Evolutionary conservation across 2,888 invertebrate species (phyloP), one percentile per base, ranked within the genome.

Genomic region (Copidosoma aretas): DNA sequence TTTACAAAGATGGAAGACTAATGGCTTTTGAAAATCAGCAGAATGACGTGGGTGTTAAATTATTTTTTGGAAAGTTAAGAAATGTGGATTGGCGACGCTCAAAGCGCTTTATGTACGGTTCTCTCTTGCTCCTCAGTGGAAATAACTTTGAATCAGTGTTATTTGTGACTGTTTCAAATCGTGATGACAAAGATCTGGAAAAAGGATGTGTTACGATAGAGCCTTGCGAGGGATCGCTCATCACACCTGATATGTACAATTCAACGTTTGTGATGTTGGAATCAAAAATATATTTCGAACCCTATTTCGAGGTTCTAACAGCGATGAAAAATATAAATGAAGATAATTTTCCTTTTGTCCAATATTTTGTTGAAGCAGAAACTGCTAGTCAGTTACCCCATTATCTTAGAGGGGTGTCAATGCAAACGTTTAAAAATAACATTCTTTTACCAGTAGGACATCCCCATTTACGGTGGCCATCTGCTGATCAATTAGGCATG

Each of bases 1-100:
- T 67, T 51, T 67, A 67, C 15, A 67, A 24, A 22, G 39, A 56
- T 1, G 67, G 61, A 49, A 57, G 56, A 25, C n/a, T 67, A 22
- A 5, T 49, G n/a, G 10, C 46, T n/a, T 46, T 46, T 1, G 32
- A 43, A 17, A 32, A 21, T 39, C 32, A 54, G 10, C 12, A 67
- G 39, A 61, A 57, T 32, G 49, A 5, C 15, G 32, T 61, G 32
- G 67, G 67, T 1, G 61, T 57, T 4, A 3, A 24, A 24, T 39
- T 54, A 3, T 24, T 15, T 57, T 66, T 66, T 57, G 66, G 66
- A 15, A 32, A 46, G 8, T 19, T 21, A 21, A 59, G 43, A 10
- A 4, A 12, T 1, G 19, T 59, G 5, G 41, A 59, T 43, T 59
- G 41, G 59, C 14, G 19, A 15, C n/a, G n/a, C 15, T 43, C 43